Base-by-base conservation (phyloP, 2,888 invertebrate genomes). In the Trachelus troglodyta region DNA sequence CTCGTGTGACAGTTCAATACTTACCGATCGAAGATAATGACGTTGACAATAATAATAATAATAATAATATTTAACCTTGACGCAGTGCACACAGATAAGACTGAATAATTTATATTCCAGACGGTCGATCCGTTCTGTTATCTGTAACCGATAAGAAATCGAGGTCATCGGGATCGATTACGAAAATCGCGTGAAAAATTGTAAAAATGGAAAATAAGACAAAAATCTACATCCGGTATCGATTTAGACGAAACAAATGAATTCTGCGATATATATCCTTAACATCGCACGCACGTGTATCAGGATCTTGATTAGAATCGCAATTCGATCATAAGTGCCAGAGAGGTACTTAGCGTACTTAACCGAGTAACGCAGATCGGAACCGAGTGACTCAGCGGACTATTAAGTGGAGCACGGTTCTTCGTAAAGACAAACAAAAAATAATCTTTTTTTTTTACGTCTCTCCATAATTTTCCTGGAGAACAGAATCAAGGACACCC, bases 401-500 rank as follows among this genome's bases (percentile, higher is more conserved):
- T 34, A 74, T 74, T 74, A 74, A 74, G 74, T 74, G 74, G 74
- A 74, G 74, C 74, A 74, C 30, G 74, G 74, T 74, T 74, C 31
- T 33, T 30, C 71, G 74, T 33, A 34, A 35, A 34, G 23, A 12
- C 3, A 40, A 75, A 75, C n/a, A 75, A 74, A 77, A 77, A 37
- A 11, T 40, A 34, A 76, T 33, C 31, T 76, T 76, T 76, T 37
- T 73, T 73, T 73, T 73, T 15, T 4, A 23, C 56, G 56, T 56
- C 56, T 23, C 56, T 56, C 76, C 73, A 34, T 33, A 68, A 81
- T 81, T 80, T 79, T 74, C 74, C 79, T 77, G 73, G 34, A 69
- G 76, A 82, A 84, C 77, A 76, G 76, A 85, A 85, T 83, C 85
- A 85, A 86, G 85, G 84, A 81, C 83, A 80, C 34, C 69, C 81